Evolutionary conservation across 2,797 vertebrate genomes (phyloP), one percentile per base, ranked within the genome.

Genomic region (Craterocephalus amniculus): DNA sequence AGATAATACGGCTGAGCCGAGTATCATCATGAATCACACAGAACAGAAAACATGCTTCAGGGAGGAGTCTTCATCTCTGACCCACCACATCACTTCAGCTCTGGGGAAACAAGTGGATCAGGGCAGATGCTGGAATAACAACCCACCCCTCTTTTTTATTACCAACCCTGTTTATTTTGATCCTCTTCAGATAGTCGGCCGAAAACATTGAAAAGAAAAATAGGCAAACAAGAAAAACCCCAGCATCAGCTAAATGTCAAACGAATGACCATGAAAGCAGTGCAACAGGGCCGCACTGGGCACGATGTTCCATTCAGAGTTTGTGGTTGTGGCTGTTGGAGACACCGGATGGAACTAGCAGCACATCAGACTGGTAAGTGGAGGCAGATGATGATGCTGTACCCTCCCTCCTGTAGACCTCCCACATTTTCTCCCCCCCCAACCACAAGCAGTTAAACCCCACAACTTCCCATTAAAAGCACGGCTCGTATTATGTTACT

Each of bases 351-450:
- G 60, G 74, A 85, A 83, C 74, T 86, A 81, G 84, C 76, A 81
- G 83, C 80, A 79, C 79, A 84, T 85, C 81, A 89, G 75, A 85
- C 84, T 78, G 76, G 80, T 87, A 90, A 92, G 88, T 86, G 80
- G 84, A 90, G 84, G 84, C 87, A 93, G 91, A 91, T 87, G 86
- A 88, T 70, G 78, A 80, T 78, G 70, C 73, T 59, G 43, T 70
- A 86, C 72, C 74, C 74, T 74, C 67, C 70, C 63, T 71, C 63
- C 58, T 35, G 35, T 6, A 84, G 84, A 91, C 91, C 90, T 90
- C 89, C 88, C 83, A 90, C 88, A 87, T 88, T 90, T 83, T 85
- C 81, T 84, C 76, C 70, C 63, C 76, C 70, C 63, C 38, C 22
- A 59, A 85, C 85, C 87, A 83, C 86, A 83, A 75, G 68, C 77